phyloP scores from a whole-genome alignment of 2,113 vertebrate genomes.

The Cinclus cinclus region DNA sequence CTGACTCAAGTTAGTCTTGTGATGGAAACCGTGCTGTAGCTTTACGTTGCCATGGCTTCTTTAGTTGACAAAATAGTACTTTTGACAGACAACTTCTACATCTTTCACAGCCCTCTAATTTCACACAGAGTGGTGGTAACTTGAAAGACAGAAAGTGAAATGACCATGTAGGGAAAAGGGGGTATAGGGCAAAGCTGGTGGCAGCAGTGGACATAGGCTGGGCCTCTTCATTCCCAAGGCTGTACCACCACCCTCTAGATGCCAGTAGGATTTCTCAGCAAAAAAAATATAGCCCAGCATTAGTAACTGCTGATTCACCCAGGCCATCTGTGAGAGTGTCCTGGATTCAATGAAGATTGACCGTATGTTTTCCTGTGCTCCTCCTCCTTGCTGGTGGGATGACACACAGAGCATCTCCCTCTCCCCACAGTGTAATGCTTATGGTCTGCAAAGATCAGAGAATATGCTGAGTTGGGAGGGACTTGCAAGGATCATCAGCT shows the following conservation, averaged over 20 bases:
- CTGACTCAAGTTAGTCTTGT: slow-evolving; percentile 48
- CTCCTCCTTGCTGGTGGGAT: neutral
- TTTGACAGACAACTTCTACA: neutral
- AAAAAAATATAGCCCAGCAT: neutral
- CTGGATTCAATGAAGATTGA: neutral
- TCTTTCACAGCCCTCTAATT: neutral
- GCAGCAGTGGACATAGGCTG: neutral
- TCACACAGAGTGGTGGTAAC: neutral
- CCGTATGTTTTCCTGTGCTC: neutral
- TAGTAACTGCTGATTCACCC: neutral
- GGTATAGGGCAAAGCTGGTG: neutral
- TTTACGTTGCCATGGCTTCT: slow-evolving; percentile 35
- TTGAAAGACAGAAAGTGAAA: neutral
- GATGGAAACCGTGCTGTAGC: neutral
- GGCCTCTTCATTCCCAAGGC: neutral
- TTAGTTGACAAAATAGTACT: slow-evolving; percentile 10
- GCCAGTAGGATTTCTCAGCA: neutral
- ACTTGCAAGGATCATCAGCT: neutral
- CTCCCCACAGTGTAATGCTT: neutral
- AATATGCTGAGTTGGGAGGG: neutral
- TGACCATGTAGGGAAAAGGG: neutral
- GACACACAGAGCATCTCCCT: neutral
- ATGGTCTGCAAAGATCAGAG: neutral
- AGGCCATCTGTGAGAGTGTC: neutral
- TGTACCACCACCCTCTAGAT: neutral